phyloP scores from a whole-genome alignment of 2,888 invertebrate species.

The Dryococelus australis region DNA sequence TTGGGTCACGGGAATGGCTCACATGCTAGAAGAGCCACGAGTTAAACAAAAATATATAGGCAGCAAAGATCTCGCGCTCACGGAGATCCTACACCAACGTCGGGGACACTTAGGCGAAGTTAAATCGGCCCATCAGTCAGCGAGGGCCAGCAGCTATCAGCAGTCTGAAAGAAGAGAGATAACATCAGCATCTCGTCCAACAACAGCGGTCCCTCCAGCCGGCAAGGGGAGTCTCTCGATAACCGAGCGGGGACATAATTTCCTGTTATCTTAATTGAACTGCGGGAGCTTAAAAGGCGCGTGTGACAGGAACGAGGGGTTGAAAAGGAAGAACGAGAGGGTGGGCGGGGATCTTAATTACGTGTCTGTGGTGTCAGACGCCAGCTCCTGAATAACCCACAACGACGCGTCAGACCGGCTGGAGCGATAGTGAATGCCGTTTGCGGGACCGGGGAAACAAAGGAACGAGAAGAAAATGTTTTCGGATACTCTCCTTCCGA shows the following conservation, averaged over 20 bases:
- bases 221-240: not conserved
- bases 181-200: not conserved
- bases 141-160: not conserved
- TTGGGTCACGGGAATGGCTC: too few species aligned
- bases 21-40: too few species aligned
- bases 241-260: constrained; percentile 7
- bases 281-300: not conserved
- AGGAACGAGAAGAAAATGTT: not conserved
- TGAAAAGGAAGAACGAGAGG: not conserved
- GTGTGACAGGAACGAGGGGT: not conserved
- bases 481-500: too few species aligned
- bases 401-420: not conserved
- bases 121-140: not conserved
- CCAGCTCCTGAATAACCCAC: not conserved
- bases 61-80: too few species aligned
- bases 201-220: not conserved
- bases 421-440: not conserved
- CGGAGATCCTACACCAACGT: too few species aligned
- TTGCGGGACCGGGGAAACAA: not conserved
- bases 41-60: too few species aligned
- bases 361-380: not conserved
- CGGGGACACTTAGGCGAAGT: not conserved
- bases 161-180: not conserved
- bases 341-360: not conserved
- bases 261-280: not conserved